phyloP scores from a whole-genome alignment of 1,140 invertebrate species.

The Drosophila subobscura region DNA sequence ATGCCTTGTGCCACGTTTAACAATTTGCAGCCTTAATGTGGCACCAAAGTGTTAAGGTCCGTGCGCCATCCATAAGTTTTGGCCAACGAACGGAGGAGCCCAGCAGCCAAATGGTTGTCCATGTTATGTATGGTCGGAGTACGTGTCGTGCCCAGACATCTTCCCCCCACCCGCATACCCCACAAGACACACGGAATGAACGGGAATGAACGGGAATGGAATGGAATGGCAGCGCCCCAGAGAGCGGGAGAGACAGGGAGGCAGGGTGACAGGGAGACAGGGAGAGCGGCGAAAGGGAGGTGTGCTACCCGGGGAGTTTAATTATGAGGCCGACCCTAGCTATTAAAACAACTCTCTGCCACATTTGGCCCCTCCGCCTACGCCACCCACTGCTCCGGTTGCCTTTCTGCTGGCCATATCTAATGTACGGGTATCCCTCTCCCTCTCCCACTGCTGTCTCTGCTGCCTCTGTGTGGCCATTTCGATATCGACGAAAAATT shows the following conservation, averaged over 20 bases:
- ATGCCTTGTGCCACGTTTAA: constrained; percentile 59
- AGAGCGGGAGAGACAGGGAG: background rate
- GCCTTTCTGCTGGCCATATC: constrained; percentile 41
- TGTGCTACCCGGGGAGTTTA: constrained; percentile 36
- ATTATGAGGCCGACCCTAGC: constrained; percentile 72
- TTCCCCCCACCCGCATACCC: background rate
- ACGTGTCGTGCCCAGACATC: constrained; percentile 46
- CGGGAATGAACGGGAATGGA: no score
- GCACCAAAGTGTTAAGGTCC: constrained; percentile 78
- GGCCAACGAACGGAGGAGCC: no score
- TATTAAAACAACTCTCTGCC: constrained; percentile 68
- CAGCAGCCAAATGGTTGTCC: constrained; percentile 50
- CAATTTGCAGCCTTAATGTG: constrained; percentile 79
- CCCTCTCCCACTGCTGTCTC: background rate
- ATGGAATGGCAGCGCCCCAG: constrained; percentile 21
- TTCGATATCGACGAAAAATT: constrained; percentile 77
- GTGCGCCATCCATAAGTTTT: constrained; percentile 66
- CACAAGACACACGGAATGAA: background rate
- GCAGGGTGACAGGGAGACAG: background rate
- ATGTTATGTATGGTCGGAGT: constrained; percentile 68
- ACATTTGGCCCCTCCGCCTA: no score
- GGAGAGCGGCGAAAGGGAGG: no score
- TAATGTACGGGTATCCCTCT: constrained; percentile 44
- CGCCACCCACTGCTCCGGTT: no score
- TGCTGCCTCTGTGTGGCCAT: constrained; percentile 12